Conservation (phyloP, 2,113 vertebrate genomes). For the Condylura cristata region DNA sequence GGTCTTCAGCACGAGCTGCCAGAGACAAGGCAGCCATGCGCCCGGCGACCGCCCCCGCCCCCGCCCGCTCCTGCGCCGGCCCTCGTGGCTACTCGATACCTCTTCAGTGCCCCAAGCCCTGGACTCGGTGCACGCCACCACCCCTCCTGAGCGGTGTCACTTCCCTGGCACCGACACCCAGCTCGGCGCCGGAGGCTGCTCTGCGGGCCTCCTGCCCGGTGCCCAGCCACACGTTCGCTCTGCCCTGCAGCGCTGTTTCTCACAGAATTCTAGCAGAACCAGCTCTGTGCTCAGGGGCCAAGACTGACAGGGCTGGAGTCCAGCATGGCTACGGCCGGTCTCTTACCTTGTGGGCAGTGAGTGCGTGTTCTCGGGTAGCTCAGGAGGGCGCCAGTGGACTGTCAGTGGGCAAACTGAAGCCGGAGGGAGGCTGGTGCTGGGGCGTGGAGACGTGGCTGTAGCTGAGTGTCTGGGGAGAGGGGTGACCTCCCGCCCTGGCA, state of each 20-base stretch:
- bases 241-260: background rate
- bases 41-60: background rate
- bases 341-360: background rate
- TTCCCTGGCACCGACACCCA: background rate
- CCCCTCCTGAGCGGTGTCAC: background rate
- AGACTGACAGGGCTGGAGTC: slow-evolving; percentile 3
- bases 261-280: slow-evolving; percentile 50
- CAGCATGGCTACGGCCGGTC: background rate
- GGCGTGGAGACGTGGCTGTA: background rate
- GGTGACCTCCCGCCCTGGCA: background rate
- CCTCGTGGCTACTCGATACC: background rate
- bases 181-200: background rate
- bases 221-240: background rate
- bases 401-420: background rate
- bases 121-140: background rate
- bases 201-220: background rate
- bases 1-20: background rate
- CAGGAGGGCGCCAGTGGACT: background rate
- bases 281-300: background rate
- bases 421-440: background rate
- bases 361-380: background rate
- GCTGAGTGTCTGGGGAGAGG: background rate
- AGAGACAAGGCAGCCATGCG: background rate
- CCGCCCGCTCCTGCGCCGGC: background rate
- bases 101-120: background rate